Base-by-base conservation (phyloP, 1,140 invertebrate genomes). In the Halyomorpha halys region DNA sequence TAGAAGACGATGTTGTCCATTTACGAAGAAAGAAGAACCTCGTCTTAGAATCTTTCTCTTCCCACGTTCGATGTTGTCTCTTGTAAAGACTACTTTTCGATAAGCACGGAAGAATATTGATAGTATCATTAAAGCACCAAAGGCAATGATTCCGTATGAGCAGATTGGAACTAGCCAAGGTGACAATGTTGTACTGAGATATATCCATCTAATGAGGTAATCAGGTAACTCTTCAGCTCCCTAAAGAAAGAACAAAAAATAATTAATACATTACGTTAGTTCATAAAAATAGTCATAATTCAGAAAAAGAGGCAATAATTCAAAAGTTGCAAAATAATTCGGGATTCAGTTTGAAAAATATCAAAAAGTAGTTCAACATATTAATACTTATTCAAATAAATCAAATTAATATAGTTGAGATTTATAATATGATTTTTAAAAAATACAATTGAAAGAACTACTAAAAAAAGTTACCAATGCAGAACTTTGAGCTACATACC, bases 141-240 rank as follows among this genome's bases (percentile, higher is more conserved):
- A 74, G 66, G 84, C 73, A 70, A 89, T 86, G 69, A 84, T 78
- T 34, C 86, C 81, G 70, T 89, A 90, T 0, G 83, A 82, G 54
- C 86, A 73, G 14, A 85, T 70, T 0, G 87, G 86, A 30, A 80
- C 83, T 13, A 82, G 80, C 15, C 83, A 73, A 9, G 87, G 85
- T 2, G 81, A 82, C 67, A 90, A 82, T 0, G 86, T 86, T 8
- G 87, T 90, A 21, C 84, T 84, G 14, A 90, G 69, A 71, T 86
- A 91, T 2, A 91, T 79, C 85, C 84, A 89, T 23, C 85, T 77
- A 68, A 82, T 80, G 30, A 91, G 89, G 19, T 83, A 73, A 0
- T 86, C 85, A 2, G 87, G 83, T 1, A 93, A 69, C 62, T 90
- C 87, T 18, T 86, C 84, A n/a, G 91, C 81, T 51, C 90, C 90